Evolutionary conservation across 1,140 invertebrate genomes (phyloP), one percentile per base, ranked within the genome.

Genomic region (Hirudo medicinalis): DNA sequence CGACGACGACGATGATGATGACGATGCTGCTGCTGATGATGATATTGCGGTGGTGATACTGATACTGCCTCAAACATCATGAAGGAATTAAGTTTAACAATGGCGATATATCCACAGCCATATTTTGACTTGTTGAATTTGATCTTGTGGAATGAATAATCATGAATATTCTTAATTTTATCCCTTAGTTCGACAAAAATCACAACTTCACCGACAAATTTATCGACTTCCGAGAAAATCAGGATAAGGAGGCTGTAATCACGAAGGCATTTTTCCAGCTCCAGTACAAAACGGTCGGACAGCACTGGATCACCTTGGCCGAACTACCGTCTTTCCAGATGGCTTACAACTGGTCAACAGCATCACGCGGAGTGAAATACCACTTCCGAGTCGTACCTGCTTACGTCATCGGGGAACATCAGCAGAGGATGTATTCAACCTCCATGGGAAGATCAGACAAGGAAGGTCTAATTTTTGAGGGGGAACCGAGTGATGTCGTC

Each of bases 291-390:
- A 89, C 88, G 71, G 74, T 75, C 32, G 70, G 55, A 20, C 86
- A 87, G 75, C 57, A 63, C 19, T 93, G 90, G 91, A 92, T 90
- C 82, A 88, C 87, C 63, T 85, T 92, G 75, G 92, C 91, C 82
- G 89, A 90, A 76, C 89, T 89, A 74, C 88, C 90, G 79, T 92
- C 94, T 78, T 86, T 89, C 2, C 90, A 91, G 82, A 91, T 90
- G 27, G 49, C 43, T 49, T 73, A 57, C 55, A 66, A 60, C 69
- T 73, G 72, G 72, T 49, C 60, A 4, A 73, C 72, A 6, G 72
- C 60, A 20, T 70, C 69, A 25, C 54, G 72, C 4, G 72, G 72
- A 36, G 69, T 69, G 27, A 73, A 54, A 25, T 73, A 73, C 43
- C 69, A 73, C 54, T 73, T 73, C 40, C 68, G 69, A 0, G 72